A percentile compares a stretch with the other conserved stretches of the same genome.
phyloP scores from a whole-genome alignment of 2,797 vertebrate genomes.

The Enteromius radiatus region DNA sequence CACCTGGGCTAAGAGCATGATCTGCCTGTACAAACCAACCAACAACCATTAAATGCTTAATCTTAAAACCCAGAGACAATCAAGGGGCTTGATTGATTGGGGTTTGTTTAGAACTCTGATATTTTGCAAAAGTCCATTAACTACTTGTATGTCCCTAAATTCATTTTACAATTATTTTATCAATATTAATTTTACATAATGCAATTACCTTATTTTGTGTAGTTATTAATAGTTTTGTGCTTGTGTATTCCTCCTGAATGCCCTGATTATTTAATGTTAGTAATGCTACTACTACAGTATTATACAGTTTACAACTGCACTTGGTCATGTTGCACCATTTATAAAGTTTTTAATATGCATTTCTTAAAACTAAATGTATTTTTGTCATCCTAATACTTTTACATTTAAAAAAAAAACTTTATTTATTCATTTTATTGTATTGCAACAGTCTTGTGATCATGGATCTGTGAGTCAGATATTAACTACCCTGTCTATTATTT shows the following conservation, averaged over 20 bases:
- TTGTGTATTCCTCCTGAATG: not conserved
- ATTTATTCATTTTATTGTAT: not conserved
- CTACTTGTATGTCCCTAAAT: not conserved
- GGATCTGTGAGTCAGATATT: not conserved
- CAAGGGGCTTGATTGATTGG: not conserved
- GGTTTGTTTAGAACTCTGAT: not conserved
- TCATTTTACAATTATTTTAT: not conserved
- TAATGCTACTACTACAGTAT: not conserved
- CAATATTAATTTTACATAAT: not conserved
- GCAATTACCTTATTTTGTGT: not conserved
- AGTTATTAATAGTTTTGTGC: not conserved
- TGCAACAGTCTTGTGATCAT: not conserved
- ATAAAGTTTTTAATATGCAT: not conserved
- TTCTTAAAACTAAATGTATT: not conserved
- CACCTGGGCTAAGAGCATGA: conserved; percentile 98
- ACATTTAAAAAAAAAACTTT: not conserved
- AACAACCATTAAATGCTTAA: not conserved
- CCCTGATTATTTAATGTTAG: not conserved
- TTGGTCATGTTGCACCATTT: not conserved
- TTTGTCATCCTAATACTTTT: not conserved
- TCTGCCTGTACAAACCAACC: conserved; percentile 72
- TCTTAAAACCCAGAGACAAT: not conserved
- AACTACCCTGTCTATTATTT: not conserved
- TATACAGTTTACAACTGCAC: not conserved
- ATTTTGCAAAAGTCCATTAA: not conserved